These are phyloP conservation scores for Epizoanthus ramosus DNA, from an alignment of 92 coral and sea anemone species.

Conservation along the genomic window DNA sequence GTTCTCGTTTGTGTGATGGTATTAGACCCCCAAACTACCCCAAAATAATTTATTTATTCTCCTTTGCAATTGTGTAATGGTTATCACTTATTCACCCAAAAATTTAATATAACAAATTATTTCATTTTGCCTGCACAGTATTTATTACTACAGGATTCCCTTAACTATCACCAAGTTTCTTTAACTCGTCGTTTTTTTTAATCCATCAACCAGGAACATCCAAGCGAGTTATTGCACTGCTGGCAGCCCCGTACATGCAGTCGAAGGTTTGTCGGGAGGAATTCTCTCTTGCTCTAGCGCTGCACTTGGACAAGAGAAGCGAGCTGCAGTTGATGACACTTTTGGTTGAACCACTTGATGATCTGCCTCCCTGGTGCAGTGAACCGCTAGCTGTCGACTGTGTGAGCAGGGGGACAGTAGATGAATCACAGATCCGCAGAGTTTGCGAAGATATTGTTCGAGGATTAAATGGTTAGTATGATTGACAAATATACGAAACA, in stretches of 20 bases:
- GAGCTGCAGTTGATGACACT: slow-evolving; percentile 64
- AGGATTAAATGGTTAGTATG: slow-evolving; percentile 44
- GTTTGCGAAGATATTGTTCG: slow-evolving; percentile 58
- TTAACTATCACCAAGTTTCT: too few relatives aligned
- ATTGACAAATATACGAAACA: too few relatives aligned
- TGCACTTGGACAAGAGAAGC: slow-evolving; percentile 66
- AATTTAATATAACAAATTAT: too few relatives aligned
- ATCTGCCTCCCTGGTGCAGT: slow-evolving; percentile 76
- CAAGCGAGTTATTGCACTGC: slow-evolving; percentile 67
- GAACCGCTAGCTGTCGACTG: slow-evolving; percentile 80
- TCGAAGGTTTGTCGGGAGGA: slow-evolving; percentile 94
- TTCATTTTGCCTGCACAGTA: too few relatives aligned
- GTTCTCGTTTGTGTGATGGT: too few relatives aligned
- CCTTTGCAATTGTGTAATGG: too few relatives aligned
- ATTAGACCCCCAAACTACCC: too few relatives aligned
- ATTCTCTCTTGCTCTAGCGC: slow-evolving; percentile 76
- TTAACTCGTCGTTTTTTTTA: too few relatives aligned
- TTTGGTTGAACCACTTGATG: slow-evolving; percentile 74
- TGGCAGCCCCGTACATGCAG: slow-evolving; percentile 84
- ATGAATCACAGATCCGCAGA: slow-evolving; percentile 37
- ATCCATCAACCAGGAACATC: slow-evolving; percentile 57
- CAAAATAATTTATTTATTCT: too few relatives aligned
- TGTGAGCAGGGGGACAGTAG: slow-evolving; percentile 34
- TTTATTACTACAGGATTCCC: too few relatives aligned
- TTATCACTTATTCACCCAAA: too few relatives aligned